Conservation (phyloP, 2,797 vertebrate species). For the Acanthornis magna region DNA sequence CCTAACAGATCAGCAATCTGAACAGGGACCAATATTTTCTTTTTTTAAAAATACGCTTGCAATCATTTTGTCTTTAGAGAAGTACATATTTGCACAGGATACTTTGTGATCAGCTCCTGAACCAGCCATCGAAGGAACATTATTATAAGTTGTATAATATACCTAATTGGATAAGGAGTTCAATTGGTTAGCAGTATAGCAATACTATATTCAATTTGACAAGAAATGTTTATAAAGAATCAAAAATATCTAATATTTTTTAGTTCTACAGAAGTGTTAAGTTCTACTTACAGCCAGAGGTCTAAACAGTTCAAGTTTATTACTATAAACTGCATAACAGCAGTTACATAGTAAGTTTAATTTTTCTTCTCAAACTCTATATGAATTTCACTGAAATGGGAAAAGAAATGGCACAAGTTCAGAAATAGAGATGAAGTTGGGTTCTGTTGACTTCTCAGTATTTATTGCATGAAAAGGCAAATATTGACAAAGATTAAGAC, state of each 20-base stretch:
- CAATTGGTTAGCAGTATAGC: background rate
- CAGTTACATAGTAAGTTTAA: background rate
- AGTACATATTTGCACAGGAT: background rate
- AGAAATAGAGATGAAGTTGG: conserved; percentile 16
- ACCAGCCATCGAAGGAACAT: background rate
- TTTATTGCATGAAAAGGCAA: conserved; percentile 55
- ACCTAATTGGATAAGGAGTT: background rate
- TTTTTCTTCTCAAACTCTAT: background rate
- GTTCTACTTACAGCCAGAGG: background rate
- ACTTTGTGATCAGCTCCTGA: background rate
- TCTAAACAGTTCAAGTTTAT: background rate
- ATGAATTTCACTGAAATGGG: background rate
- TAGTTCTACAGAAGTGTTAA: background rate
- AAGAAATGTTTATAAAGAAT: background rate
- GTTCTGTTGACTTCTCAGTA: background rate
- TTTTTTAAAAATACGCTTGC: background rate
- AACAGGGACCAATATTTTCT: background rate
- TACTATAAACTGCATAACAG: background rate
- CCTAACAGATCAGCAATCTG: background rate
- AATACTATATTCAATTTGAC: background rate
- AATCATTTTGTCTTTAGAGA: background rate
- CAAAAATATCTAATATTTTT: background rate
- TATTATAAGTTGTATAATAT: background rate
- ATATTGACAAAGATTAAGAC: conserved; percentile 62
- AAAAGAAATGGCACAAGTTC: conserved; percentile 11